Base-by-base conservation (phyloP, 2,113 vertebrate genomes). In the Myiagra hebetior region DNA sequence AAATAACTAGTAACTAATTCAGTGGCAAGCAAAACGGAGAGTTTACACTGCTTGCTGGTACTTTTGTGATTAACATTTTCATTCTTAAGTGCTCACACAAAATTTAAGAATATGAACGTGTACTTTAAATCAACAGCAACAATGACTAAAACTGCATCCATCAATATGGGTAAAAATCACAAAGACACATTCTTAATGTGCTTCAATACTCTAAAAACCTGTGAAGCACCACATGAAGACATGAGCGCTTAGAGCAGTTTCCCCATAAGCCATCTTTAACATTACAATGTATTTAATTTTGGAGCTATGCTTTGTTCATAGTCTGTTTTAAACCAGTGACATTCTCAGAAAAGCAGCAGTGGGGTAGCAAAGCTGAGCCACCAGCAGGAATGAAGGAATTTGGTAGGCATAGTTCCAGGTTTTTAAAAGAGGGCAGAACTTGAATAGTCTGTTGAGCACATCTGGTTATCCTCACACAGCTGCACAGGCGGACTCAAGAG, bases 1-100 rank as follows among this genome's bases (percentile, higher is more conserved):
- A 97, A 94, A 96, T 24, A 91, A 57, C 37, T 37, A 37, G 37
- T 73, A 83, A 91, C 60, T 84, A 82, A 77, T 46, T 75, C 75
- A 70, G 76, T 39, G 75, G 64, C 77, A 83, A 91, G 74, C 52
- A 81, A 81, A 80, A 96, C 0, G 0, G 50, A 85, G 52, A 46
- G 31, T 27, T 86, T 81, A 70, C 2, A 4, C 42, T 84, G 69
- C 55, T 86, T 60, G 73, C 82, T 20, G 35, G 65, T 67, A 92
- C 46, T 85, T 76, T 27, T 35, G 62, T 37, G 68, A 62, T 41
- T 68, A 52, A 83, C 46, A n/a, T 53, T 93, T 79, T 64, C 23
- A 59, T 56, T 89, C 55, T 20, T 80, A 22, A 91, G 47, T 53
- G 70, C 49, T 93, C 89, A 49, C 31, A 44, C 15, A 24, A 84